Conservation (phyloP, 1,140 invertebrate species). For the Andrena cerasifolii region DNA sequence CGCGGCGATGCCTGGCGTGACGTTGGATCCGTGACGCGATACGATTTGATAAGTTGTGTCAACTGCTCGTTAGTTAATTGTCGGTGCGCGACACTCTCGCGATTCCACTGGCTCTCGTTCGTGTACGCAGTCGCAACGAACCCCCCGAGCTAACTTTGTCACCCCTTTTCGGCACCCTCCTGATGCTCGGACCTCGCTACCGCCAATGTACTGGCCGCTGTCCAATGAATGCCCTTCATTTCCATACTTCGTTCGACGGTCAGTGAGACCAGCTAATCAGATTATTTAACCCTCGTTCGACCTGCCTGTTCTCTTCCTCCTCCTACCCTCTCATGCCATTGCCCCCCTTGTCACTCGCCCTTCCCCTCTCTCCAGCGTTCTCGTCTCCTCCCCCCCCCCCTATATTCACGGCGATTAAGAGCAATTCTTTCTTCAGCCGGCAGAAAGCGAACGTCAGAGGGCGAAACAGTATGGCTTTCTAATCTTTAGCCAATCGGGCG, state of each 20-base stretch:
- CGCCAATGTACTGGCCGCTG: slow-evolving; percentile 58
- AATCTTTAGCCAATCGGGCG: too few species aligned
- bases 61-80: slow-evolving; percentile 82
- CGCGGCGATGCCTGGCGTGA: slow-evolving; percentile 32
- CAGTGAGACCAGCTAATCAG: slow-evolving; percentile 77
- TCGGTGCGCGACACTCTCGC: slow-evolving; percentile 59
- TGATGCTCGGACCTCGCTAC: slow-evolving; percentile 33
- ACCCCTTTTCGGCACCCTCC: slow-evolving; percentile 63
- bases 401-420: neutral
- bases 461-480: too few species aligned
- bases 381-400: neutral
- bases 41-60: slow-evolving; percentile 81
- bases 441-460: too few species aligned
- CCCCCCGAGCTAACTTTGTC: slow-evolving; percentile 50
- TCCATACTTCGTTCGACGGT: slow-evolving; percentile 79
- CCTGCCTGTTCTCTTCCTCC: slow-evolving; percentile 45
- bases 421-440: neutral
- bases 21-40: slow-evolving; percentile 70
- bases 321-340: neutral
- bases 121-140: slow-evolving; percentile 67
- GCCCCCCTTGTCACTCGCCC: neutral
- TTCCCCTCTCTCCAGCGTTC: neutral
- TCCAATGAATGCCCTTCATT: slow-evolving; percentile 81
- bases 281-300: slow-evolving; percentile 78
- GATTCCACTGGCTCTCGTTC: slow-evolving; percentile 26